Base-by-base conservation (phyloP, 2,113 vertebrate genomes). In the Butastur rufipennis region DNA sequence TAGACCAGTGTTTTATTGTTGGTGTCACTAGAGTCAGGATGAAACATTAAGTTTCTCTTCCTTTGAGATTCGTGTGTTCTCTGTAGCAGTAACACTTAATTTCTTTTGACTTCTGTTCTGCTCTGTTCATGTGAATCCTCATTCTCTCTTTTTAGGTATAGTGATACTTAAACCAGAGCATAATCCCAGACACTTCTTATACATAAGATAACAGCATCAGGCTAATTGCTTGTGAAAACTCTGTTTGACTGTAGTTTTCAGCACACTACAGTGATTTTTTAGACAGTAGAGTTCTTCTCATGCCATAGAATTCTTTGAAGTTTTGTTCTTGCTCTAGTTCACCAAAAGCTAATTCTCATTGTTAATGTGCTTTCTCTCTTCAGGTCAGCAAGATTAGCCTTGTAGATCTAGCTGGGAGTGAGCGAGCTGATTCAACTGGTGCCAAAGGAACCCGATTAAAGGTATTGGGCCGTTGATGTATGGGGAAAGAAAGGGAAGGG, bases 371-470 rank as follows among this genome's bases (percentile, higher is more conserved):
- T 55, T 75, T 97, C 48, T 91, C 9, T 95, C 75, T 88, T 31
- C 95, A 99, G 99, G 99, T 99, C 97, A 99, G 99, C 98, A 99
- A 99, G 98, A 99, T 99, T 92, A 99, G 99, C 97, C 98, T 99
- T 42, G 99, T 99, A 97, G 99, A 99, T 95, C 98, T 99, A 81
- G 99, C 99, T 38, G 99, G 99, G 50, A 99, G 99, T 16, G 99
- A 99, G 93, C 71, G 99, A 78, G 99, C 99, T n/a, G 99, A 99
- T 98, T 99, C 99, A 58, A 99, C 99, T 26, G 99, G 99, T 40
- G 99, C 99, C 96, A 99, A 99, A 98, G 99, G 99, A 56, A 99
- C 99, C 27, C 98, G 99, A 94, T 96, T 99, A 97, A 99, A 99
- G 99, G 99, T 99, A 98, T 7, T 12, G 66, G 45, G 22, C 42